These are phyloP conservation scores for Epinephelus fuscoguttatus DNA, from an alignment of 2,113 vertebrate species.

Conservation along the genomic window DNA sequence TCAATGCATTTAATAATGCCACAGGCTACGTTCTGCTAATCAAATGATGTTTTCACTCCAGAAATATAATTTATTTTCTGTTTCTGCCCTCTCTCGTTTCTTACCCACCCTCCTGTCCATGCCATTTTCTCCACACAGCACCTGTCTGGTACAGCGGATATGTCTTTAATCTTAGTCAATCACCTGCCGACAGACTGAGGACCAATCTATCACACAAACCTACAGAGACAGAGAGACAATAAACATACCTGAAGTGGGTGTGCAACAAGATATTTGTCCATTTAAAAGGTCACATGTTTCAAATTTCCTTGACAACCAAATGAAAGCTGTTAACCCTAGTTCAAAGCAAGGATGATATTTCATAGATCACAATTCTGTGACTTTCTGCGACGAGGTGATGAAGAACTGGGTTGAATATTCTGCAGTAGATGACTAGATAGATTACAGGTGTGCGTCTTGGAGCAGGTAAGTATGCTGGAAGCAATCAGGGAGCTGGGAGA, in stretches of 20 bases:
- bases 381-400: background rate
- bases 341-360: background rate
- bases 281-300: constrained; percentile 15
- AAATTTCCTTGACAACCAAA: background rate
- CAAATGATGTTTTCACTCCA: constrained; percentile 50
- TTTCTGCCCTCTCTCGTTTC: background rate
- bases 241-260: background rate
- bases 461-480: too few relatives aligned
- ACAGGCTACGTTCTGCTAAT: constrained; percentile 21
- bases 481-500: too few relatives aligned
- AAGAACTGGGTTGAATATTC: too few relatives aligned
- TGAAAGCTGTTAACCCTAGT: background rate
- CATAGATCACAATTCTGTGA: background rate
- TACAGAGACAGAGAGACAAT: background rate
- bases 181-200: constrained; percentile 44
- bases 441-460: too few relatives aligned
- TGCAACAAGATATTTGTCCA: constrained; percentile 8
- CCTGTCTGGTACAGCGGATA: constrained; percentile 37
- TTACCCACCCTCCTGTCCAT: background rate
- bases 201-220: constrained; percentile 25
- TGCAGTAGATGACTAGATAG: too few relatives aligned
- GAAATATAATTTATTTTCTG: constrained; percentile 20
- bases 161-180: constrained; percentile 58
- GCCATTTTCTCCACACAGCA: constrained; percentile 29
- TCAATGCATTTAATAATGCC: constrained; percentile 47